Conservation (phyloP, 2,113 vertebrate genomes). For the Phoxinus phoxinus region DNA sequence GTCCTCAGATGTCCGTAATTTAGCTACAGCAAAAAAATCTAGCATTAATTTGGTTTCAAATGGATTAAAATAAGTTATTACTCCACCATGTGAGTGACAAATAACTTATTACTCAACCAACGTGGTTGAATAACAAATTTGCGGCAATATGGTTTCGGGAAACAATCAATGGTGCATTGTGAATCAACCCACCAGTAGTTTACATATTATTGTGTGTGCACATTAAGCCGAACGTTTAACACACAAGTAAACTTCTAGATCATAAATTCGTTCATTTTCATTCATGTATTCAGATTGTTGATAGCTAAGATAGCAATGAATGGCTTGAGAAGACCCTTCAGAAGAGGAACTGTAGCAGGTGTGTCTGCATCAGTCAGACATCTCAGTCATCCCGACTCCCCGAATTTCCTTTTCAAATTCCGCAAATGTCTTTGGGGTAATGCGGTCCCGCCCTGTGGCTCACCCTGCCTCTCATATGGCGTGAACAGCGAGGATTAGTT, state of each 20-base stretch:
- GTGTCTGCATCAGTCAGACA: constrained; percentile 20
- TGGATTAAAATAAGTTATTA: too few relatives aligned
- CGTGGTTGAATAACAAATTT: too few relatives aligned
- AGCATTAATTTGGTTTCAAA: too few relatives aligned
- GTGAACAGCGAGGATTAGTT: constrained; percentile 21
- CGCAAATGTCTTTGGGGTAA: constrained; percentile 34
- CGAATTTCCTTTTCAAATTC: constrained; percentile 26
- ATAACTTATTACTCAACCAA: too few relatives aligned
- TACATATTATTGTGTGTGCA: not conserved
- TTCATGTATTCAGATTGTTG: not conserved
- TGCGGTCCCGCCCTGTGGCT: constrained; percentile 9
- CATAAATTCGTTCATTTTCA: not conserved
- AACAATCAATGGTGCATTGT: too few relatives aligned
- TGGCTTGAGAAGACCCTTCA: not conserved
- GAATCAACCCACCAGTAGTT: not conserved
- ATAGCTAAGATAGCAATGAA: not conserved
- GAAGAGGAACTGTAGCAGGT: not conserved
- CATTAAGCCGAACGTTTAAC: not conserved
- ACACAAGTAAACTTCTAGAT: not conserved
- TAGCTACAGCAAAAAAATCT: too few relatives aligned
- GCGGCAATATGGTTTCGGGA: too few relatives aligned
- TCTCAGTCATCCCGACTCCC: not conserved
- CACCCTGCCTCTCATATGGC: constrained; percentile 8
- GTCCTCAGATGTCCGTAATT: too few relatives aligned
- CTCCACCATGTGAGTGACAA: too few relatives aligned